Conservation (phyloP, 2,888 invertebrate species). For the Trissoscelio sp. region DNA sequence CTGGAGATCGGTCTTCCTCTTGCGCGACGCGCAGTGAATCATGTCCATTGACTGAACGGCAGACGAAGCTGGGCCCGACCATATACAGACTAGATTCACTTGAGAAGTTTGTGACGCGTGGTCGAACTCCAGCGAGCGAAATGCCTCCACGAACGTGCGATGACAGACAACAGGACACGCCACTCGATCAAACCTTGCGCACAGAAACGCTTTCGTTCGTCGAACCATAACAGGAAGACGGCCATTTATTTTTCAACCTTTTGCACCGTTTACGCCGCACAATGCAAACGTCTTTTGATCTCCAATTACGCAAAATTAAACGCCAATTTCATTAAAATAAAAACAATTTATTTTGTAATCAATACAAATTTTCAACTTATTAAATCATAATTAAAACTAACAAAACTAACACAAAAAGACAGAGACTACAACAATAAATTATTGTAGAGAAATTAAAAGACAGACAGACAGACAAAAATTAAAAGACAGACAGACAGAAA, state of each 20-base stretch:
- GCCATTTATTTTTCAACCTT: slow-evolving; percentile 58
- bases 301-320: no score
- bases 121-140: slow-evolving; percentile 58
- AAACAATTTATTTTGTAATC: no score
- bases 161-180: slow-evolving; percentile 62
- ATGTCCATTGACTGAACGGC: slow-evolving; percentile 80
- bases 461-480: no score
- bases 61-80: slow-evolving; percentile 77
- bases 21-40: slow-evolving; percentile 76
- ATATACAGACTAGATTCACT: slow-evolving; percentile 81
- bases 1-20: slow-evolving; percentile 49
- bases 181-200: slow-evolving; percentile 63
- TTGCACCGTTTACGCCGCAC: no score
- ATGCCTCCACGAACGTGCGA: slow-evolving; percentile 48
- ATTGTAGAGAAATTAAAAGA: no score
- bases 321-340: no score
- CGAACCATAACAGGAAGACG: slow-evolving; percentile 67
- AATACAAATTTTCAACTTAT: no score
- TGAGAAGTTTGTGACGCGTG: slow-evolving; percentile 70
- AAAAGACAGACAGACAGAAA: no score
- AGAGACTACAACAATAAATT: no score
- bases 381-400: no score
- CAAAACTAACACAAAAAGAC: no score
- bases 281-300: neutral
- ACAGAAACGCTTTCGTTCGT: slow-evolving; percentile 64